Base-by-base conservation (phyloP, 2,797 vertebrate genomes). In the Microctenopoma steveboyesi region DNA sequence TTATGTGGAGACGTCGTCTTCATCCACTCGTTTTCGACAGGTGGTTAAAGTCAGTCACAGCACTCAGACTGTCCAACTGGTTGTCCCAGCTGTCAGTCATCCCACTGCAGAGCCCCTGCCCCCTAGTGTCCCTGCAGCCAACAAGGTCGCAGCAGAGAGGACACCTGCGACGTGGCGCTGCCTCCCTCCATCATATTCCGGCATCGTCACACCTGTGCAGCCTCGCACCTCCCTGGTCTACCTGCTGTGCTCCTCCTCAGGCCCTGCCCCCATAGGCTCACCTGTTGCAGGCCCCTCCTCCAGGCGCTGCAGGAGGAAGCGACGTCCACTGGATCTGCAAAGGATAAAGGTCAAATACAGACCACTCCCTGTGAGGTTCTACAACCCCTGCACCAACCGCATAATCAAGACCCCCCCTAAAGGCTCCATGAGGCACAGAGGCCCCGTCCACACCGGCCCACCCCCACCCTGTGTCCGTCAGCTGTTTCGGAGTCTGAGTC, bases 11-110 rank as follows among this genome's bases (percentile, higher is more conserved):
- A 8, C 43, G 1, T 18, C 3, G 4, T 47, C 16, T 15, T 47
- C 16, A 47, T 2, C 1, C 10, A 8, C 30, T 18, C 7, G 63
- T 2, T 61, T 65, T n/a, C 69, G 48, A 64, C 94, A 96, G 87
- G 93, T 95, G 51, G 95, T 95, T 22, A 98, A 96, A 85, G 93
- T 96, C 49, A 97, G 94, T 76, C 95, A 94, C 59, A 91, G 94
- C 69, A 97, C 96, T 43, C 96, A 98, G 69, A 97, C 96, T 0
- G 88, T 90, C 37, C 78, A 79, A 11, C 28, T 92, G 56, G 91
- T 90, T 16, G 88, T 92, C 69, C 94, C 95, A 9, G 68, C 93
- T 39, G 87, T 94, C 40, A 94, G 94, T 81, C 93, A 85, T 33
- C 91, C 84, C 77, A 42, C 81, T 3, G 33, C 77, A 4, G 82